phyloP scores from a whole-genome alignment of 2,797 vertebrate genomes.

The Sebastiscus tertius region DNA sequence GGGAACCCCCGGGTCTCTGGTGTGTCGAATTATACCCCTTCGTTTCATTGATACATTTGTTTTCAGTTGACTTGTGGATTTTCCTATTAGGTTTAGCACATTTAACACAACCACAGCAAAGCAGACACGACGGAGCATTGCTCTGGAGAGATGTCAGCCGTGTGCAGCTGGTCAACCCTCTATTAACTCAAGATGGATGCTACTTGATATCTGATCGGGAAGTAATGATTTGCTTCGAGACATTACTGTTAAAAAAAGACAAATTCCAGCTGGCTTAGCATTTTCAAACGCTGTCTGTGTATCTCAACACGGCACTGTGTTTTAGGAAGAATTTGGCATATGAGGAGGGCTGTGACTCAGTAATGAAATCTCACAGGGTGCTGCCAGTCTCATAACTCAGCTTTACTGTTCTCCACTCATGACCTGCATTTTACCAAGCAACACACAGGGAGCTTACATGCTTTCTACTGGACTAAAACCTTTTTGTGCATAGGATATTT shows the following conservation, averaged over 20 bases:
- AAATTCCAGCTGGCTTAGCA: neutral
- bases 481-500: neutral
- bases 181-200: slow-evolving; percentile 36
- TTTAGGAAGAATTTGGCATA: slow-evolving; percentile 28
- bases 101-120: slow-evolving; percentile 16
- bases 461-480: neutral
- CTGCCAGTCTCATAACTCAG: slow-evolving; percentile 51
- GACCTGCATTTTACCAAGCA: slow-evolving; percentile 23
- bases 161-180: slow-evolving; percentile 20
- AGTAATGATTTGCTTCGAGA: slow-evolving; percentile 43
- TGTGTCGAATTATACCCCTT: slow-evolving; percentile 8
- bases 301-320: slow-evolving; percentile 4
- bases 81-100: slow-evolving; percentile 24
- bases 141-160: slow-evolving; percentile 24
- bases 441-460: neutral
- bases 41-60: slow-evolving; percentile 40
- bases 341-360: slow-evolving; percentile 20
- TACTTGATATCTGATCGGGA: slow-evolving; percentile 29
- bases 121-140: neutral
- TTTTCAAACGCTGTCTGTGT: slow-evolving; percentile 3
- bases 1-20: slow-evolving; percentile 21
- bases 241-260: slow-evolving; percentile 15
- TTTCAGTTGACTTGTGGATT: slow-evolving; percentile 35
- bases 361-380: slow-evolving; percentile 38
- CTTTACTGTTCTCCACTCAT: slow-evolving; percentile 29